Base-by-base conservation (phyloP, 2,888 invertebrate species). In the Hirtodrosophila confusa region DNA sequence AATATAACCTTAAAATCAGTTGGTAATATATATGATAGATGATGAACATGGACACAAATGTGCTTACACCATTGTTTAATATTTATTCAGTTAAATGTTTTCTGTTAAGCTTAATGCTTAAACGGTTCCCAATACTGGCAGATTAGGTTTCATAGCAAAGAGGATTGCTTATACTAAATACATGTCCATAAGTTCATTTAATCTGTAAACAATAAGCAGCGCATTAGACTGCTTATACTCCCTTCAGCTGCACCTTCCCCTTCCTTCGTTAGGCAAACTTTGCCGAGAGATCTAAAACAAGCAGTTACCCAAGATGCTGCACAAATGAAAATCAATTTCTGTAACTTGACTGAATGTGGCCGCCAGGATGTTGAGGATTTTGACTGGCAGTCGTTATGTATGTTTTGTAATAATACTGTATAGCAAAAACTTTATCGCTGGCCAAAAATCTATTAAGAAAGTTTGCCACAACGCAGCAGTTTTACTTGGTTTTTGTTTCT, bases 381-480 rank as follows among this genome's bases (percentile, higher is more conserved):
- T 58, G 73, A 76, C 74, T 71, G 43, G 62, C 37, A 51, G 31
- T 47, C 41, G 29, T 56, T 49, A n/a, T 41, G 33, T 53, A 39
- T 43, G 49, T 63, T 24, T 44, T 56, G 45, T 55, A 69, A 62
- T 71, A 71, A 54, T 57, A 56, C 35, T 31, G 44, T 51, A 58
- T 37, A 44, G 54, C 39, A 37, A 37, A 82, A 84, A 83, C 60
- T 83, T 84, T 78, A 80, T 83, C 75, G 68, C 70, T 62, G 76
- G 64, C 74, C 67, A 70, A 72, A 84, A 84, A 86, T 79, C 84
- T 84, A 84, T 84, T 84, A 84, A 84, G 86, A 84, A 84, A 84
- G 80, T 84, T 79, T 69, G 71, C 77, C 78, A 79, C 79, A 79
- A 60, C 79, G 71, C 80, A 80, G 80, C 80, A 82, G 83, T 78